Percentiles rank a stretch among this genome's conserved stretches.
Evolutionary conservation across 2,797 vertebrate genomes (phyloP).

Genomic region (Melanotaenia nigrans): DNA sequence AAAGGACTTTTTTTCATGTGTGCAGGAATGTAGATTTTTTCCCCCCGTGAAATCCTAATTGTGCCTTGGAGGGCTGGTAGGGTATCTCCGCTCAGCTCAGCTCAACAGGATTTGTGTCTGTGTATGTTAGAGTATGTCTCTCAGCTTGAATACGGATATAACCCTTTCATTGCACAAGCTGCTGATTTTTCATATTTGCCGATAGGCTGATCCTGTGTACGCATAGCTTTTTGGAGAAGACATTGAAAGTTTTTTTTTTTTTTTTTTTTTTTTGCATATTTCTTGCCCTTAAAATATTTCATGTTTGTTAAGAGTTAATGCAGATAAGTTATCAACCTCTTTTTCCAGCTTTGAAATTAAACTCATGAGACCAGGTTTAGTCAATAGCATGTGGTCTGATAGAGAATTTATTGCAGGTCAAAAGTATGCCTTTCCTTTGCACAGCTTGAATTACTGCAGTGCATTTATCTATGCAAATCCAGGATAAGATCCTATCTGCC

Average conservation of each 20-base stretch:
- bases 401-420: slow-evolving; percentile 62
- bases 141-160: slow-evolving; percentile 84
- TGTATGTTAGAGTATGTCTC: slow-evolving; percentile 82
- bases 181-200: slow-evolving; percentile 80
- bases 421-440: slow-evolving; percentile 38
- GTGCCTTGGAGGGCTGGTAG: slow-evolving; percentile 88
- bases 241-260: slow-evolving; percentile 68
- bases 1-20: slow-evolving; percentile 85
- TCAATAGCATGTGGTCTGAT: slow-evolving; percentile 56
- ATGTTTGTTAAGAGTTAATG: slow-evolving; percentile 39
- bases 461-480: slow-evolving; percentile 82
- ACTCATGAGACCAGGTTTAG: slow-evolving; percentile 41
- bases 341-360: slow-evolving; percentile 42
- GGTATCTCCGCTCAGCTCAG: slow-evolving; percentile 84
- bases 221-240: slow-evolving; percentile 74
- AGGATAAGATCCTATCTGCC: slow-evolving; percentile 81
- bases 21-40: slow-evolving; percentile 88
- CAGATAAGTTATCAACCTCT: slow-evolving; percentile 13
- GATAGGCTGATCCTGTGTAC: slow-evolving; percentile 82
- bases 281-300: slow-evolving; percentile 31
- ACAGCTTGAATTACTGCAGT: slow-evolving; percentile 70
- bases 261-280: slow-evolving; percentile 35
- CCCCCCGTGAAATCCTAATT: slow-evolving; percentile 90
- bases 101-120: slow-evolving; percentile 89
- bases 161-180: slow-evolving; percentile 86